These are phyloP conservation scores for Apamea monoglypha DNA, from an alignment of 2,888 invertebrate genomes.

Conservation along the genomic window DNA sequence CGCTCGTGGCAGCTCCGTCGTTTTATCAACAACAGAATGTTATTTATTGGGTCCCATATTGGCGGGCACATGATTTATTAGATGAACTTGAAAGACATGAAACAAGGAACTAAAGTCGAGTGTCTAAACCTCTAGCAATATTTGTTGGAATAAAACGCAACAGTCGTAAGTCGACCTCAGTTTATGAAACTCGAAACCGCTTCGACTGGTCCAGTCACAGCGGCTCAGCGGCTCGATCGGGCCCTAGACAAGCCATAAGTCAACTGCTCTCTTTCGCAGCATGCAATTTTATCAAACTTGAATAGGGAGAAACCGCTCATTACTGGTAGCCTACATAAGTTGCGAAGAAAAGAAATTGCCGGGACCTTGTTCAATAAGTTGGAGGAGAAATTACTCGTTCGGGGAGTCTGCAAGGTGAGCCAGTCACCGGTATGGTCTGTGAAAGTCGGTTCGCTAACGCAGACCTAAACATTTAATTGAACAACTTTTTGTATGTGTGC, in stretches of 20 bases:
- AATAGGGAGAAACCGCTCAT: constrained; percentile 84
- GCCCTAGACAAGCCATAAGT: constrained; percentile 73
- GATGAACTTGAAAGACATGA: constrained; percentile 66
- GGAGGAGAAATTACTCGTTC: constrained; percentile 84
- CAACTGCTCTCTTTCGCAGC: constrained; percentile 75
- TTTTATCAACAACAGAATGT: constrained; percentile 80
- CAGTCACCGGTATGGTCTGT: constrained; percentile 80
- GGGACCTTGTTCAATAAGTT: constrained; percentile 79
- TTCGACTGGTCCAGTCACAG: constrained; percentile 69
- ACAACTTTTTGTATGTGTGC: constrained; percentile 56
- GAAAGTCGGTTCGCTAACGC: constrained; percentile 80
- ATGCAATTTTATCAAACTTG: constrained; percentile 81
- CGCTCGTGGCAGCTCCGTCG: constrained; percentile 77
- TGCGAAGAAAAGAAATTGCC: constrained; percentile 87
- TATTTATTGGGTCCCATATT: constrained; percentile 79
- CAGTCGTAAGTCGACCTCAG: constrained; percentile 67
- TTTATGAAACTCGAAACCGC: constrained; percentile 73
- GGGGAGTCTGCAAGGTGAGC: constrained; percentile 82
- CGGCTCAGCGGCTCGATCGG: constrained; percentile 56
- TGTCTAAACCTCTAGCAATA: constrained; percentile 43
- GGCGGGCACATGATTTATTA: constrained; percentile 76
- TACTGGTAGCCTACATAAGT: constrained; percentile 84
- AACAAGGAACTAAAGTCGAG: constrained; percentile 61
- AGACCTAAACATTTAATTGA: constrained; percentile 65
- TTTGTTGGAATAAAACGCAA: constrained; percentile 71